Percentiles rank a stretch among this genome's conserved stretches.
Evolutionary conservation across 2,888 invertebrate genomes (phyloP).

Genomic region (Octonoba sinensis): DNA sequence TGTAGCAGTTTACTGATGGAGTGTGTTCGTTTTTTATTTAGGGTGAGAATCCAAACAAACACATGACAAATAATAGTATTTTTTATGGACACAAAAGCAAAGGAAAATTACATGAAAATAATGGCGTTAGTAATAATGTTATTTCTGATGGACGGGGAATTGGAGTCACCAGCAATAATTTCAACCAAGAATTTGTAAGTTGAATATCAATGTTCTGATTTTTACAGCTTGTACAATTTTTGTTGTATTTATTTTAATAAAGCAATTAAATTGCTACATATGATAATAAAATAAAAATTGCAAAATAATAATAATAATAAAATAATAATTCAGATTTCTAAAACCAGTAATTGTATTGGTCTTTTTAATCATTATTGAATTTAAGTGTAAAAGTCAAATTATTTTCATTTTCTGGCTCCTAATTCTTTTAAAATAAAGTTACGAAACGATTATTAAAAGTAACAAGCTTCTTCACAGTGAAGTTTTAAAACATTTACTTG

Average conservation of each 20-base stretch:
- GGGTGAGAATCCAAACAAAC: conserved; percentile 40
- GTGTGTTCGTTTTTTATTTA: not conserved
- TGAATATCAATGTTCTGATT: not conserved
- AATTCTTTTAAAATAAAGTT: too few relatives aligned
- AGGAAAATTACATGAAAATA: conserved; percentile 61
- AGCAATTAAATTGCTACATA: not conserved
- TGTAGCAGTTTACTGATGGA: too few relatives aligned
- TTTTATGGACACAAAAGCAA: conserved; percentile 53
- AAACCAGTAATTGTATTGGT: too few relatives aligned
- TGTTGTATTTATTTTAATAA: not conserved
- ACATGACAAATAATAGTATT: conserved; percentile 57
- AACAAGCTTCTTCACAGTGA: too few relatives aligned
- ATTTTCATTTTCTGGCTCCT: too few relatives aligned
- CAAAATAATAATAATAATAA: not conserved
- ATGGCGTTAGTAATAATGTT: conserved; percentile 63
- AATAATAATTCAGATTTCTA: too few relatives aligned
- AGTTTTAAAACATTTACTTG: too few relatives aligned
- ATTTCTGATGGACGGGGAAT: conserved; percentile 60
- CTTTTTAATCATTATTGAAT: too few relatives aligned
- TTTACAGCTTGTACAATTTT: not conserved
- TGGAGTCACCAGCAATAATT: conserved; percentile 65
- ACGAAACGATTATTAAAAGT: too few relatives aligned
- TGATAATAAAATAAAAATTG: not conserved
- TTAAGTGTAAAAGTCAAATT: too few relatives aligned
- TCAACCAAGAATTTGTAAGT: conserved; percentile 67